Evolutionary conservation across 2,113 vertebrate species (phyloP).

Genomic region (Motacilla tschutschensis): DNA sequence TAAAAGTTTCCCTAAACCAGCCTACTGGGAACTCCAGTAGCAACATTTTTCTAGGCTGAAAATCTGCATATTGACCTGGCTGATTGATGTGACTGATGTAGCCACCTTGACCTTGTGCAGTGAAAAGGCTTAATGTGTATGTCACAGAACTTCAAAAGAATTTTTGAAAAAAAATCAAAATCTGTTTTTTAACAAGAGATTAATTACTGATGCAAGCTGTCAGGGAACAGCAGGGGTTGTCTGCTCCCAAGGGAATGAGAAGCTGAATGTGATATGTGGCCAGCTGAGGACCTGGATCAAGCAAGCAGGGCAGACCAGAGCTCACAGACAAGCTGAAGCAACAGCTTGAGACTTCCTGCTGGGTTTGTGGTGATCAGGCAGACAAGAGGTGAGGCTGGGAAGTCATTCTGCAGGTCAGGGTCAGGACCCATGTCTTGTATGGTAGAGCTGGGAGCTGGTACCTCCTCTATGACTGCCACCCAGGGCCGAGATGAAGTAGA

Average conservation of each 20-base stretch:
- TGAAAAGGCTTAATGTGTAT: not conserved
- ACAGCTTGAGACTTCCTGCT: not conserved
- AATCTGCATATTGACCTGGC: not conserved
- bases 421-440: rapidly evolving
- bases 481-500: not conserved
- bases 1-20: not conserved
- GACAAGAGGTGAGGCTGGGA: not conserved
- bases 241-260: not conserved
- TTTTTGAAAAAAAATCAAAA: not conserved
- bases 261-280: rapidly evolving
- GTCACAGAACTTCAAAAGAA: not conserved
- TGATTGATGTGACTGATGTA: not conserved
- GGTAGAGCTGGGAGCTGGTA: not conserved
- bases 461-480: not conserved
- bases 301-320: not conserved
- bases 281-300: rapidly evolving
- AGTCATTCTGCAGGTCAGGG: not conserved
- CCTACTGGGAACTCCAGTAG: not conserved
- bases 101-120: not conserved
- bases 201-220: not conserved
- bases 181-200: not conserved
- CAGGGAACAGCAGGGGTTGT: not conserved
- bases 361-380: not conserved
- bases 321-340: not conserved
- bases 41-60: not conserved